phyloP scores from a whole-genome alignment of 2,797 vertebrate genomes.

The Diplodus sargus region DNA sequence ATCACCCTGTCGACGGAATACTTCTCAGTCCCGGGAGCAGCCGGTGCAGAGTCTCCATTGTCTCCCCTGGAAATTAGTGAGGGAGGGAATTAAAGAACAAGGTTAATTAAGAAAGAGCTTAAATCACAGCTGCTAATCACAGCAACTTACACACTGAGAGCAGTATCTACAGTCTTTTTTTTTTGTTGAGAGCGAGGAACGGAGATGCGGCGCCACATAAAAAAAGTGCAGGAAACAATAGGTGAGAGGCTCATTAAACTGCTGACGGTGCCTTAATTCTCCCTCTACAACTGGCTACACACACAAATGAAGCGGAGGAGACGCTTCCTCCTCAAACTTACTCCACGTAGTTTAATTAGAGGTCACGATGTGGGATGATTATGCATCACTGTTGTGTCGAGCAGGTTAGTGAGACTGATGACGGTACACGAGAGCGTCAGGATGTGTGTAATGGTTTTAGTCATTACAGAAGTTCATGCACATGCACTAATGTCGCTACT shows the following conservation, averaged over 20 bases:
- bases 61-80: slow-evolving; percentile 76
- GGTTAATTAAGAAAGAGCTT: slow-evolving; percentile 86
- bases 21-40: slow-evolving; percentile 57
- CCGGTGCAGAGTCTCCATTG: slow-evolving; percentile 65
- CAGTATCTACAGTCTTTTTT: slow-evolving; percentile 57
- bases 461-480: slow-evolving; percentile 51
- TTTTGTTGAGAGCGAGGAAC: slow-evolving; percentile 57
- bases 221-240: slow-evolving; percentile 69
- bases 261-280: slow-evolving; percentile 77
- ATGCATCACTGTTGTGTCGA: slow-evolving; percentile 57
- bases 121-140: slow-evolving; percentile 82
- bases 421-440: slow-evolving; percentile 39
- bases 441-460: slow-evolving; percentile 51
- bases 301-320: slow-evolving; percentile 67
- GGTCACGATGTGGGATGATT: slow-evolving; percentile 71
- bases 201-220: slow-evolving; percentile 47
- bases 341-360: slow-evolving; percentile 76
- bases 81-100: slow-evolving; percentile 75
- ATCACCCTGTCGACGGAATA: slow-evolving; percentile 53
- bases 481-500: slow-evolving; percentile 9
- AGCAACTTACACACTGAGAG: slow-evolving; percentile 64
- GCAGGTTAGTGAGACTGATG: slow-evolving; percentile 55
- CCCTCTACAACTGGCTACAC: slow-evolving; percentile 54
- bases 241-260: slow-evolving; percentile 80
- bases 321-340: slow-evolving; percentile 63